Evolutionary conservation across 2,888 invertebrate species (phyloP), one percentile per base, ranked within the genome.

Genomic region (Podotricha telesiphe): DNA sequence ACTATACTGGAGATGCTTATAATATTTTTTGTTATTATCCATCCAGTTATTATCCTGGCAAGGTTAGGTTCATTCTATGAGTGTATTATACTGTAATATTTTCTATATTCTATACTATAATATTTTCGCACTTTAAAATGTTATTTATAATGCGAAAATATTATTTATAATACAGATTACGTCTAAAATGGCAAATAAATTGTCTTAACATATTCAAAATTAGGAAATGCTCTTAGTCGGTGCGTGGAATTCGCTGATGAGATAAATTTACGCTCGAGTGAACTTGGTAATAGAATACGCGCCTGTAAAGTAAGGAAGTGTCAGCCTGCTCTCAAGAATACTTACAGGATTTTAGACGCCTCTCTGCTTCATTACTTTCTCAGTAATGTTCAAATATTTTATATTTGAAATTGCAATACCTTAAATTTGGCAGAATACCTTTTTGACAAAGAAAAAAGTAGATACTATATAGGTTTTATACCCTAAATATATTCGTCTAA

Each of bases 301-400:
- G 59, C 15, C 45, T 42, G 19, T 45, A 59, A 59, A 59, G n/a
- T 45, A 59, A 59, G 59, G 59, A 59, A 59, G 45, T 59, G 58
- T 42, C 42, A 15, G 42, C n/a, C n/a, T n/a, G n/a, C n/a, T 22
- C 42, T 58, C 42, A 28, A 45, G n/a, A 42, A 45, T 45, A 45
- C 42, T 15, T 5, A n/a, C 10, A 55, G 17, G 34, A 55, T 55
- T 34, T 28, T 55, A 55, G 34, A 37, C 34, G 5, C 11, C 55
- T 37, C 2, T 17, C 7, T 17, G 55, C 55, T 55, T 53, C n/a
- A 17, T 51, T 51, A 51, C 51, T n/a, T 4, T 15, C 13, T 37
- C n/a, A n/a, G n/a, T n/a, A 55, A 34, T 17, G 5, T n/a, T 53
- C 8, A n/a, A n/a, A 53, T n/a, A 53, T 53, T 53, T 51, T 53